phyloP scores from a whole-genome alignment of 2,888 invertebrate species.

The Arctia plantaginis region DNA sequence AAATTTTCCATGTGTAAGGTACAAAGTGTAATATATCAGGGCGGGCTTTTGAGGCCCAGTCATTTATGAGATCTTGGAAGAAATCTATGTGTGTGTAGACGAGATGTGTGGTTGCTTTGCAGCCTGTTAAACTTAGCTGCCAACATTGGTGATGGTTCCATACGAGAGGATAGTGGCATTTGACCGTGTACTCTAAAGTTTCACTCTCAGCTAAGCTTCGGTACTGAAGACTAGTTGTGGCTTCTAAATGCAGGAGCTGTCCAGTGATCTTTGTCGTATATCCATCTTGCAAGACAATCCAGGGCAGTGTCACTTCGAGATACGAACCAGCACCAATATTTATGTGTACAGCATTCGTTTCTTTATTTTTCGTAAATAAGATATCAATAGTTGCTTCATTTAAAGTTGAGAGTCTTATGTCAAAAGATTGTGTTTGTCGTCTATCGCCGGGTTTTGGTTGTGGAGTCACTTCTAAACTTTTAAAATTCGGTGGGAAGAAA shows the following conservation, averaged over 20 bases:
- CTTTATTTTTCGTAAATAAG: constrained; percentile 96
- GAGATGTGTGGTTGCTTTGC: constrained; percentile 96
- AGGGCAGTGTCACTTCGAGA: constrained; percentile 98
- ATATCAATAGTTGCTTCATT: constrained; percentile 98
- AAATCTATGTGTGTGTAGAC: constrained; percentile 98
- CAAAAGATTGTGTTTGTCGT: constrained; percentile 96
- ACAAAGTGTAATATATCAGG: constrained; percentile 98
- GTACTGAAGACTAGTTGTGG: constrained; percentile 97
- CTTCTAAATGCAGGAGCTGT: constrained; percentile 96
- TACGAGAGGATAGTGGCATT: constrained; percentile 95
- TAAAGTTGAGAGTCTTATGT: constrained; percentile 95
- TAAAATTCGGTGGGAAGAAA: constrained; percentile 97
- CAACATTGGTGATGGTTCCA: constrained; percentile 99
- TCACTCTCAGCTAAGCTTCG: constrained; percentile 97
- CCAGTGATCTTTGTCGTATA: constrained; percentile 97
- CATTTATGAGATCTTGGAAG: constrained; percentile 97
- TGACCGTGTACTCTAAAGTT: constrained; percentile 96
- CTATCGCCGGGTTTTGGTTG: constrained; percentile 95
- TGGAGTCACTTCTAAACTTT: constrained; percentile 92
- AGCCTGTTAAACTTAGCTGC: constrained; percentile 96
- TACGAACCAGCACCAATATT: constrained; percentile 98
- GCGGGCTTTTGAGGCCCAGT: constrained; percentile 97
- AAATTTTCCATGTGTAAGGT: constrained; percentile 98
- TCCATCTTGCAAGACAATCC: constrained; percentile 95
- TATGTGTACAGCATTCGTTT: constrained; percentile 98